These are phyloP conservation scores for Meloe dianella DNA, from an alignment of 2,888 invertebrate genomes.

Conservation along the genomic window DNA sequence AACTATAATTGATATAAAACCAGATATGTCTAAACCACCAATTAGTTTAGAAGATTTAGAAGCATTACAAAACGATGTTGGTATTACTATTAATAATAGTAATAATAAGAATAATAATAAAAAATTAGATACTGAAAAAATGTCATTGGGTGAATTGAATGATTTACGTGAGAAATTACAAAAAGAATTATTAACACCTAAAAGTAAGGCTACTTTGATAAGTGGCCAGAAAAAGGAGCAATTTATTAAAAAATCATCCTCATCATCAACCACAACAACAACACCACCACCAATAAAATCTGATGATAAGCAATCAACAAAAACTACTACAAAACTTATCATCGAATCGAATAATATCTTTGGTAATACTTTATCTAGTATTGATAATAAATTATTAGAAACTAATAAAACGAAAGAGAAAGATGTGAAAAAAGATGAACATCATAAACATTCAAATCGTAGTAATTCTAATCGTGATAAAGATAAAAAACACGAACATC, in stretches of 20 bases:
- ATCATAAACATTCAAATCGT: slow-evolving; percentile 2
- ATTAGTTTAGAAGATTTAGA: slow-evolving; percentile 54
- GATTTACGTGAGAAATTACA: slow-evolving; percentile 61
- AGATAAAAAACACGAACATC: slow-evolving; percentile 15
- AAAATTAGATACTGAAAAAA: slow-evolving; percentile 57
- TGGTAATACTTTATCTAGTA: slow-evolving; percentile 43
- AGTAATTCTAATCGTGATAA: slow-evolving; percentile 15
- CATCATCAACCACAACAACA: background rate
- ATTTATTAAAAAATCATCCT: background rate
- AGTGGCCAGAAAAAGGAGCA: background rate
- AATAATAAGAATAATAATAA: slow-evolving; percentile 37
- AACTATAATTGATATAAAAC: slow-evolving; percentile 27
- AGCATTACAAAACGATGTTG: slow-evolving; percentile 45
- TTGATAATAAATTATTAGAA: slow-evolving; percentile 43
- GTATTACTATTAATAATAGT: slow-evolving; percentile 17
- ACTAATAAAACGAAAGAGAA: slow-evolving; percentile 32
- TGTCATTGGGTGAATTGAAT: slow-evolving; percentile 62
- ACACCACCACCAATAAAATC: slow-evolving; percentile 4
- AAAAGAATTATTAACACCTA: slow-evolving; percentile 50
- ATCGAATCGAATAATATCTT: slow-evolving; percentile 44
- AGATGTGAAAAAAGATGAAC: slow-evolving; percentile 13
- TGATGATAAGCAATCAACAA: background rate
- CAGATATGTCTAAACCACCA: slow-evolving; percentile 54
- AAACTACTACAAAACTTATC: slow-evolving; percentile 35
- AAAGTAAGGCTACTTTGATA: background rate